Conservation (phyloP, 2,888 invertebrate genomes). For the Apotomis betuletana region DNA sequence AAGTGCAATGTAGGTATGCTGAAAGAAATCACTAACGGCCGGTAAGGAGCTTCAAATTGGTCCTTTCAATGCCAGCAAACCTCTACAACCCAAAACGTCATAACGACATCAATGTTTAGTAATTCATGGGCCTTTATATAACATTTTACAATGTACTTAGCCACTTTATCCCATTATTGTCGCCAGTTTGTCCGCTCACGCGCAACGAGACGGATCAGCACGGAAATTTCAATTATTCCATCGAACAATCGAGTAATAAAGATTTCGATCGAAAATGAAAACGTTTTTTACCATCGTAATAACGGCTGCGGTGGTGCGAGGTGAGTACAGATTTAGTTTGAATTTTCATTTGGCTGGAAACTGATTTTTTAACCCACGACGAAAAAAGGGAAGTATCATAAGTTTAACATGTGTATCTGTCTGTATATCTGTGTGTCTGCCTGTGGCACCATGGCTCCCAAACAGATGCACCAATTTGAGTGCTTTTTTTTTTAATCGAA, state of each 20-base stretch:
- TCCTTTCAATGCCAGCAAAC: conserved; percentile 34
- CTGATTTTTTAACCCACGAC: too few relatives aligned
- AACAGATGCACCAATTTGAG: too few relatives aligned
- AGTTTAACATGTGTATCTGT: too few relatives aligned
- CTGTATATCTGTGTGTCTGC: too few relatives aligned
- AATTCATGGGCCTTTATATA: conserved; percentile 5
- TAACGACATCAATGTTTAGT: background rate
- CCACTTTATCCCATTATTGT: conserved; percentile 32
- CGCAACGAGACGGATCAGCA: conserved; percentile 24
- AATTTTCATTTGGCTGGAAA: background rate
- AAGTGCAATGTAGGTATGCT: background rate
- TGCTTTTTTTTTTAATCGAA: too few relatives aligned
- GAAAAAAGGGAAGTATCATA: too few relatives aligned
- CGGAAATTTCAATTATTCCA: conserved; percentile 22
- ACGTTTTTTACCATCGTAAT: conserved; percentile 7
- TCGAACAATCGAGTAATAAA: conserved; percentile 25
- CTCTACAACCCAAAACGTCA: conserved; percentile 5
- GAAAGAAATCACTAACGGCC: conserved; percentile 25
- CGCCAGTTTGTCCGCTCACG: conserved; percentile 25
- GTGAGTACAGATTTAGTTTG: conserved; percentile 13
- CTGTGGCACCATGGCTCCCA: too few relatives aligned
- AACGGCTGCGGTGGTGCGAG: conserved; percentile 14
- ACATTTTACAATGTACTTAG: conserved; percentile 14
- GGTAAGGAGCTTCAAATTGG: conserved; percentile 30
- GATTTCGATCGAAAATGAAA: conserved; percentile 25